phyloP scores from a whole-genome alignment of 2,797 vertebrate species.

The Rhinogobio ventralis region DNA sequence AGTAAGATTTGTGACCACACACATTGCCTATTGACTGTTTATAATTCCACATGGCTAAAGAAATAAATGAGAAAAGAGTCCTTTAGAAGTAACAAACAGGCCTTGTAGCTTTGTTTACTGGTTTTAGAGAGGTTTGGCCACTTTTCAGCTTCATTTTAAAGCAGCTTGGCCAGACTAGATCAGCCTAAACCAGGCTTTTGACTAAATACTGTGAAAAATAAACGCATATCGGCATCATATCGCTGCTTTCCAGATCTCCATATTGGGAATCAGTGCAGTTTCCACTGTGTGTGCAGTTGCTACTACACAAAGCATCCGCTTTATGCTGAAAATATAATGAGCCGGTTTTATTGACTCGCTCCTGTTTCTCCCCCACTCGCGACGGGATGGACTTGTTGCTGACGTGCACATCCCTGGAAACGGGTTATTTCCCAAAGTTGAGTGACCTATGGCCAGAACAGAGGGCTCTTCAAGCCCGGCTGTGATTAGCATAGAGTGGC shows the following conservation, averaged over 20 bases:
- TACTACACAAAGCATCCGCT: slow-evolving; percentile 75
- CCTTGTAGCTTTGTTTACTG: neutral
- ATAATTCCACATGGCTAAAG: neutral
- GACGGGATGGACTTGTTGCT: slow-evolving; percentile 71
- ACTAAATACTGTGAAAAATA: neutral
- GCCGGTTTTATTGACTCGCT: slow-evolving; percentile 67
- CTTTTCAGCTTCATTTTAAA: neutral
- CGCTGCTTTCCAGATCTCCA: neutral
- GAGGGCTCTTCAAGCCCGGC: slow-evolving; percentile 75
- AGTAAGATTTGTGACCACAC: slow-evolving; percentile 25
- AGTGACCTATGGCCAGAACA: slow-evolving; percentile 77
- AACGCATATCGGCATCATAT: neutral
- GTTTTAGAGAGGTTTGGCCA: neutral
- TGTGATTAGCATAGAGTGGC: slow-evolving; percentile 77
- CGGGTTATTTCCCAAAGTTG: slow-evolving; percentile 74
- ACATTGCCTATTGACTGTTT: neutral
- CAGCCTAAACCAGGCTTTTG: neutral
- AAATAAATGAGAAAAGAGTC: slow-evolving; percentile 18
- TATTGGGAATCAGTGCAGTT: neutral
- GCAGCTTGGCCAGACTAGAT: neutral
- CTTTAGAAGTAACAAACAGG: neutral
- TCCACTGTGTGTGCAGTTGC: slow-evolving; percentile 24
- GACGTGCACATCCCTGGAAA: slow-evolving; percentile 78
- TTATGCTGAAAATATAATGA: slow-evolving; percentile 77
- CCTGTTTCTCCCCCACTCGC: slow-evolving; percentile 53